Evolutionary conservation across 2,113 vertebrate genomes (phyloP).

Genomic region (Periophthalmus modestus): DNA sequence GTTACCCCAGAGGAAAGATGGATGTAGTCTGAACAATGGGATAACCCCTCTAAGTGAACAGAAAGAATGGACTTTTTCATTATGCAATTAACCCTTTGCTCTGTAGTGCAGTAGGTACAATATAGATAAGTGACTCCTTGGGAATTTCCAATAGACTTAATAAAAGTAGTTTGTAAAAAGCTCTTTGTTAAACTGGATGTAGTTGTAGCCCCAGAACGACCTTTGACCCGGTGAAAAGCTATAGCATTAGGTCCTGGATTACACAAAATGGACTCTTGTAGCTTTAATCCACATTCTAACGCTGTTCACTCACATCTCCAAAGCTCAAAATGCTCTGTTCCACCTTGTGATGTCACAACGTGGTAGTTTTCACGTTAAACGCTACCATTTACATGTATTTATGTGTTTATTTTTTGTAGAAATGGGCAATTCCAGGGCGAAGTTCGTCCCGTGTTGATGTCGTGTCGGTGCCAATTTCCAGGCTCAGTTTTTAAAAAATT

Average conservation of each 20-base stretch:
- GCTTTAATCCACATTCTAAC: too few relatives aligned
- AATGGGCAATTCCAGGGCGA: too few relatives aligned
- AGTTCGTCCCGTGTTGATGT: too few relatives aligned
- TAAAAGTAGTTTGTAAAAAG: not conserved
- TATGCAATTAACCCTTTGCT: conserved; percentile 38
- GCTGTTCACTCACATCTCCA: too few relatives aligned
- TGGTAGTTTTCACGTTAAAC: too few relatives aligned
- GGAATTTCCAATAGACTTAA: not conserved
- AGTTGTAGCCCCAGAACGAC: not conserved
- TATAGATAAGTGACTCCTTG: not conserved
- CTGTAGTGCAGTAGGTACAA: conserved; percentile 7
- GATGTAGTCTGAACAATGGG: conserved; percentile 40
- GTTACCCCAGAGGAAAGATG: conserved; percentile 32
- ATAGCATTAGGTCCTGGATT: not conserved
- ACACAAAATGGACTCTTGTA: too few relatives aligned
- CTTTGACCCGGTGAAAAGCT: not conserved
- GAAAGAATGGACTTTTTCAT: conserved; percentile 52
- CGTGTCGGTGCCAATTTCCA: too few relatives aligned
- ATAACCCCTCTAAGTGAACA: conserved; percentile 41
- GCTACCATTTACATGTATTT: too few relatives aligned
- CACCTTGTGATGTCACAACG: too few relatives aligned
- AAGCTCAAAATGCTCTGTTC: too few relatives aligned
- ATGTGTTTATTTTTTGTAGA: too few relatives aligned
- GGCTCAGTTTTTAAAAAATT: too few relatives aligned
- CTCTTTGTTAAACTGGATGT: not conserved